Conservation (phyloP, 2,888 invertebrate species). For the Chorisops tibialis region DNA sequence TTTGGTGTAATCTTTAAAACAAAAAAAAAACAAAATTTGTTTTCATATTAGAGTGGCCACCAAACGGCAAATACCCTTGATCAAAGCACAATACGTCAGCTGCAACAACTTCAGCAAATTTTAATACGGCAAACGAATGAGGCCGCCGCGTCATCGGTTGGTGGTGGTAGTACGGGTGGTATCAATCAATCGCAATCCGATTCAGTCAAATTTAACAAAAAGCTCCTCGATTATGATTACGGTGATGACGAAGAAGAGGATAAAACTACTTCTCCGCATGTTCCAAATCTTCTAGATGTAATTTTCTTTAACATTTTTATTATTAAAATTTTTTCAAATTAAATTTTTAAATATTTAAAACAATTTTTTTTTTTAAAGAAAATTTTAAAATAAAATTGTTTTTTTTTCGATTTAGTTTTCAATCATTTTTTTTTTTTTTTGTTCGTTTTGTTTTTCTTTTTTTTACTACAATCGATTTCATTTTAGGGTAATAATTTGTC, state of each 20-base stretch:
- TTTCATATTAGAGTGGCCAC: constrained; percentile 45
- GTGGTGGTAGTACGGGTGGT: constrained; percentile 27
- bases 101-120: constrained; percentile 63
- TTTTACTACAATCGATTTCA: neutral
- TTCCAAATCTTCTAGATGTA: constrained; percentile 38
- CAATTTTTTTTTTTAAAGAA: constrained; percentile 9
- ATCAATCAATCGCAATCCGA: constrained; percentile 38
- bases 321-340: neutral
- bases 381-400: constrained; percentile 6
- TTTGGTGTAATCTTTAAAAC: constrained; percentile 1
- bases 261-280: constrained; percentile 41
- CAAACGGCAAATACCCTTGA: constrained; percentile 44
- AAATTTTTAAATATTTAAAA: neutral
- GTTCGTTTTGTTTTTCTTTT: neutral
- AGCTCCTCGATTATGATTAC: constrained; percentile 86
- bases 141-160: constrained; percentile 30
- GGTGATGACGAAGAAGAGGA: constrained; percentile 78
- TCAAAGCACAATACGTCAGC: constrained; percentile 51
- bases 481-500: constrained; percentile 50
- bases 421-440: constrained; percentile 16
- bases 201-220: constrained; percentile 74
- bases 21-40: constrained; percentile 19
- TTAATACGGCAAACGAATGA: constrained; percentile 49
- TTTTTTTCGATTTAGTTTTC: neutral
- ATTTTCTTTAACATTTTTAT: constrained; percentile 30